These are phyloP conservation scores for Adoxophyes honmai DNA, from an alignment of 1,140 invertebrate genomes.

Conservation along the genomic window DNA sequence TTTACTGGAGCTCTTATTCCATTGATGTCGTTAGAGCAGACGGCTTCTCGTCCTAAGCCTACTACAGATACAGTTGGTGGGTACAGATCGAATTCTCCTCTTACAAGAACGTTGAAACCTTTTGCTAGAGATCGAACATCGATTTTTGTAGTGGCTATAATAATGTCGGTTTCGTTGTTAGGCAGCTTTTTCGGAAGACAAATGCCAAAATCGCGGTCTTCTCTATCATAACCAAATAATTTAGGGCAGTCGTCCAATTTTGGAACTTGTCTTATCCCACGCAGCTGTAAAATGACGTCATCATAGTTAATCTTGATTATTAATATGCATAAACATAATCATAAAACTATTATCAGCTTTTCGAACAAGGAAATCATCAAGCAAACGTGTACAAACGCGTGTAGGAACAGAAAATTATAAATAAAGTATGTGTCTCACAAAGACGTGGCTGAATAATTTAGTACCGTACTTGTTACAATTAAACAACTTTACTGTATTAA, in stretches of 20 bases:
- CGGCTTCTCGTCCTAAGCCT: conserved; percentile 28
- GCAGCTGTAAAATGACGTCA: conserved; percentile 37
- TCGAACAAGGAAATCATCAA: no score
- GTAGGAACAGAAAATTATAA: no score
- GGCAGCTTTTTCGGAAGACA: conserved; percentile 18
- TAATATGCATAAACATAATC: no score
- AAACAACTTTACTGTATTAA: no score
- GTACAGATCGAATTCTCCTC: conserved; percentile 52
- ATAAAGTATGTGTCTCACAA: no score
- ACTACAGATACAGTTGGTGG: conserved; percentile 31
- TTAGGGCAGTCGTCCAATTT: conserved; percentile 17
- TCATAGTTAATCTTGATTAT: no score
- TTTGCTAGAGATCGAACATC: conserved; percentile 45
- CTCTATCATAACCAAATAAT: conserved; percentile 44
- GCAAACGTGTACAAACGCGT: no score
- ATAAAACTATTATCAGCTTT: neutral
- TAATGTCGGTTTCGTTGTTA: conserved; percentile 34
- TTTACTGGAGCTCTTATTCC: conserved; percentile 28
- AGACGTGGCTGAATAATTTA: no score
- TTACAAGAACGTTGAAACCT: conserved; percentile 39
- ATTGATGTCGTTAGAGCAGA: conserved; percentile 58
- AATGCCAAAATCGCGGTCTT: conserved; percentile 35
- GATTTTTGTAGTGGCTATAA: conserved; percentile 53
- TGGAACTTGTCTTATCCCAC: conserved; percentile 32
- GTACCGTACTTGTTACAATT: no score